phyloP scores from a whole-genome alignment of 2,113 vertebrate species.

The Chrysemys picta region DNA sequence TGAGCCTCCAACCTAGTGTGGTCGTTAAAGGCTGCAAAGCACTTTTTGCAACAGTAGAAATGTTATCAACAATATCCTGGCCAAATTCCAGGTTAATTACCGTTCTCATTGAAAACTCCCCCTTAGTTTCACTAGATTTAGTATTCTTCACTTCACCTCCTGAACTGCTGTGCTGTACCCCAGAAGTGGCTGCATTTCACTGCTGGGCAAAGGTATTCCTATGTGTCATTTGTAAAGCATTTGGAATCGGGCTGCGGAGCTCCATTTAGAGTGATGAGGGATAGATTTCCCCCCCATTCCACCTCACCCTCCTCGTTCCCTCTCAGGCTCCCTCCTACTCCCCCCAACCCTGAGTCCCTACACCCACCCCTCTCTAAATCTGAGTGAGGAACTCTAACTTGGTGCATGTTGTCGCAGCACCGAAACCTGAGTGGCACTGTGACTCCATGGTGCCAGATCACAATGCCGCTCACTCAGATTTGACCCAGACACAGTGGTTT shows the following conservation, averaged over 20 bases:
- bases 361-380: not conserved
- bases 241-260: no score
- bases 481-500: not conserved
- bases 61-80: not conserved
- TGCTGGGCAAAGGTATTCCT: not conserved
- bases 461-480: not conserved
- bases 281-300: not conserved
- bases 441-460: no score
- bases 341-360: not conserved
- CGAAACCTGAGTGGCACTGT: not conserved
- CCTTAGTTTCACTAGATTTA: not conserved
- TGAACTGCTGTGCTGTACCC: no score
- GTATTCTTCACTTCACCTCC: not conserved
- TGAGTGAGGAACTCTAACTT: not conserved
- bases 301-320: not conserved
- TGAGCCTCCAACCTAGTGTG: no score
- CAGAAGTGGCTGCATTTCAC: not conserved
- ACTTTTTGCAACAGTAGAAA: not conserved
- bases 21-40: not conserved
- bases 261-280: not conserved
- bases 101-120: not conserved
- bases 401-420: not conserved
- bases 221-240: not conserved
- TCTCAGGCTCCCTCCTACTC: not conserved
- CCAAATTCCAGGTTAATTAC: not conserved